phyloP scores from a whole-genome alignment of 1,140 invertebrate genomes.

The Pemphigus obesinymphae region DNA sequence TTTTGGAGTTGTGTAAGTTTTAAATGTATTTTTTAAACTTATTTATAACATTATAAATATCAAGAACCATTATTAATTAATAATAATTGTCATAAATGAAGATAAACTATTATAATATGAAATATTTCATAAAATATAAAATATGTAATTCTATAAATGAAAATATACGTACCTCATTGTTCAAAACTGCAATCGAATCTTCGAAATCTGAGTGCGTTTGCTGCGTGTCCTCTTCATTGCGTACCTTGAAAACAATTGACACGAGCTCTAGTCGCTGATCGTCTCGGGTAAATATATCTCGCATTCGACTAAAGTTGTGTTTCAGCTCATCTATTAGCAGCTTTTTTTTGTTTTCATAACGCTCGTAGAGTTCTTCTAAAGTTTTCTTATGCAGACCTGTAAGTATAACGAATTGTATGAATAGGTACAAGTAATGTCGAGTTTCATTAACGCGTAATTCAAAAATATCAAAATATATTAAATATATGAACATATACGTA shows the following conservation, averaged over 20 bases:
- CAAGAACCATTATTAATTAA: too few relatives aligned
- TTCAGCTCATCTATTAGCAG: conserved; percentile 45
- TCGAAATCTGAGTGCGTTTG: conserved; percentile 49
- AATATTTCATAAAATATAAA: too few relatives aligned
- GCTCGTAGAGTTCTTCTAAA: conserved; percentile 55
- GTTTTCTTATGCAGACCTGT: conserved; percentile 53
- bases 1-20: too few relatives aligned
- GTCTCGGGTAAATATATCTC: conserved; percentile 44
- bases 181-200: conserved; percentile 48
- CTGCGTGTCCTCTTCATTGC: conserved; percentile 46
- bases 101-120: too few relatives aligned
- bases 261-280: conserved; percentile 48
- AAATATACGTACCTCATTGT: conserved; percentile 48
- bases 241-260: conserved; percentile 46
- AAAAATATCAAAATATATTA: too few relatives aligned
- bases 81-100: too few relatives aligned
- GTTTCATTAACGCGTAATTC: too few relatives aligned
- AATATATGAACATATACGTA: conserved; percentile 48
- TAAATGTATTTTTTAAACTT: too few relatives aligned
- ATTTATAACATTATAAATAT: too few relatives aligned
- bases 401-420: conserved; percentile 6
- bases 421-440: too few relatives aligned
- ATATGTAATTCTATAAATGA: too few relatives aligned
- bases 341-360: conserved; percentile 54
- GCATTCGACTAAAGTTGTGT: conserved; percentile 46